Evolutionary conservation across 2,797 vertebrate species (phyloP).

Genomic region (Neoniphon sammara): DNA sequence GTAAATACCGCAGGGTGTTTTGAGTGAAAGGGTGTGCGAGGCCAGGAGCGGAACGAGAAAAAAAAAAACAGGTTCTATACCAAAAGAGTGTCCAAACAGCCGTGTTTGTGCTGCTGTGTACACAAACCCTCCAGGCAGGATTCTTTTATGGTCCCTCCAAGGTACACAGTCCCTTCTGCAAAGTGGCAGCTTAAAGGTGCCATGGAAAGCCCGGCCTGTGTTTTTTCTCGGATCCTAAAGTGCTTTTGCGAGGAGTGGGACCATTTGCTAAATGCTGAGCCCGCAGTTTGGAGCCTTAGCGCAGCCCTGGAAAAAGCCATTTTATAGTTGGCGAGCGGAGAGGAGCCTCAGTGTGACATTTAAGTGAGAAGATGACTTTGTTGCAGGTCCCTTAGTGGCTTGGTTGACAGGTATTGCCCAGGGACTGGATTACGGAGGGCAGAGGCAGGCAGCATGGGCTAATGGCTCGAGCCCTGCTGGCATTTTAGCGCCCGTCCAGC

Average conservation of each 20-base stretch:
- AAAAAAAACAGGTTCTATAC: slow-evolving; percentile 26
- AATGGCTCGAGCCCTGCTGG: slow-evolving; percentile 40
- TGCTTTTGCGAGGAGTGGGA: slow-evolving; percentile 78
- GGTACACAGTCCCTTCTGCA: slow-evolving; percentile 63
- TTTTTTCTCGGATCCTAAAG: slow-evolving; percentile 67
- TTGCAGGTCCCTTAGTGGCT: slow-evolving; percentile 44
- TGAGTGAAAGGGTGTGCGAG: neutral
- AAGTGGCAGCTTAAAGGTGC: slow-evolving; percentile 64
- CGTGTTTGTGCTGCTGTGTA: slow-evolving; percentile 40
- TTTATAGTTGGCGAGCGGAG: slow-evolving; percentile 72
- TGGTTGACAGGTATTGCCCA: slow-evolving; percentile 39
- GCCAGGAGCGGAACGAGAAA: slow-evolving; percentile 4
- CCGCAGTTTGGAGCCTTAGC: slow-evolving; percentile 73
- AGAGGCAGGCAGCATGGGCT: slow-evolving; percentile 20
- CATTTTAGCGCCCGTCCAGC: slow-evolving; percentile 19
- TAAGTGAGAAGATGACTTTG: slow-evolving; percentile 62
- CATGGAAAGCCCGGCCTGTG: slow-evolving; percentile 21
- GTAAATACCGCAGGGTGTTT: slow-evolving; percentile 53
- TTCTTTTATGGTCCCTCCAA: slow-evolving; percentile 61
- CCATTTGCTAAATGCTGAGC: slow-evolving; percentile 83
- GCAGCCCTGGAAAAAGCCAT: slow-evolving; percentile 74
- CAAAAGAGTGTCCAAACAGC: slow-evolving; percentile 43
- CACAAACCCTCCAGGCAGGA: slow-evolving; percentile 26
- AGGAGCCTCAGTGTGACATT: slow-evolving; percentile 59
- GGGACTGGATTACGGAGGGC: slow-evolving; percentile 29